Base-by-base conservation (phyloP, 53 echinoderm and acorn worm species). In the Antedon mediterranea region DNA sequence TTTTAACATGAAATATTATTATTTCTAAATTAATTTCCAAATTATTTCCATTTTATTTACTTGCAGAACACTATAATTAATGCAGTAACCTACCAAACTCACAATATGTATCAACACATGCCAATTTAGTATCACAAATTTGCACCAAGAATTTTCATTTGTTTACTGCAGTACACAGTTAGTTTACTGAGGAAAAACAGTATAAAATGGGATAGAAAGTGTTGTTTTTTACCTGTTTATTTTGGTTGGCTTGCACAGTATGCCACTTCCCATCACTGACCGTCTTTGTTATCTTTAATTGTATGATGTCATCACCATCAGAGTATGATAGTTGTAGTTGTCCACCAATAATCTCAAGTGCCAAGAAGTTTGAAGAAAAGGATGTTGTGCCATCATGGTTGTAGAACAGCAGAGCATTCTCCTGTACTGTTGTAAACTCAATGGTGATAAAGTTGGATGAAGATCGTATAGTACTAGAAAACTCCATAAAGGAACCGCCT, bases 241-340 rank as follows among this genome's bases (percentile, higher is more conserved):
- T 75, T 31, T 86, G 72, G 27, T 84, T 85, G 76, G 90, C 97
- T 86, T 88, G 86, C 34, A 97, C 84, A 28, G 77, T 84, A 71
- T 97, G 97, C 97, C 97, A 97, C 32, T 57, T 74, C 27, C 97
- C 97, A 80, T 97, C 97, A 28, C 78, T 71, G 27, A 97, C 90
- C 41, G 31, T 43, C 81, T 84, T 89, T 31, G 71, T 79, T 0
- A 90, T 87, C 4, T 80, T 81, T 32, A 83, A 76, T 72, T 88
- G 72, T 34, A 81, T 81, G 73, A 80, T 73, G 70, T 13, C 43
- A 31, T 88, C 92, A 28, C 92, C 97, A 28, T 87, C 81, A 75
- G 92, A 88, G 83, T 83, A 92, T 15, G 92, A 89, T 42, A 97
- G 71, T 42, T 82, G 85, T 43, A 88, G 75, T 43, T 78, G 77